Base-by-base conservation (phyloP, 2,113 vertebrate species). In the Pleuronectes platessa region DNA sequence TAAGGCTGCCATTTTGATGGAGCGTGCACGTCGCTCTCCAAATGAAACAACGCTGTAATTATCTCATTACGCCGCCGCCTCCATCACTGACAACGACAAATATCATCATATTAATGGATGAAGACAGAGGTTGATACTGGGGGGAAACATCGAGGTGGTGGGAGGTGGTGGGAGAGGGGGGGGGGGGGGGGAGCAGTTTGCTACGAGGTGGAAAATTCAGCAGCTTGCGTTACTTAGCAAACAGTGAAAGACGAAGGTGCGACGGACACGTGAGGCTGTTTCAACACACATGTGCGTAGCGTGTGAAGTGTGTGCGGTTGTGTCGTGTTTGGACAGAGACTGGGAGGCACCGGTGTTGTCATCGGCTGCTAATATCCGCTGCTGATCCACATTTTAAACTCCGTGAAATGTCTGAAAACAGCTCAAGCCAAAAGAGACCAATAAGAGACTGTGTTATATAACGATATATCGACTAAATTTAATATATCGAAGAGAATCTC, bases 1-100 rank as follows among this genome's bases (percentile, higher is more conserved):
- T 98, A 97, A 93, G 92, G 91, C 95, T 97, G 96, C 95, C 96
- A 96, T 96, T 96, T 95, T 97, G 97, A 98, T 96, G 95, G 95
- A 97, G 94, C 91, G 89, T 88, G 93, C 82, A 86, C 93, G 96
- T 94, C 90, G 86, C 93, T 88, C 90, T 95, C 95, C 92, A 95
- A 95, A 96, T 92, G 95, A 95, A 94, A 95, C 94, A 96, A 97
- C 95, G 95, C 95, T 93, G 96, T 96, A 96, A 96, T 97, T 97
- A 97, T 97, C 97, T 97, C 91, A 97, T 97, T 97, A 97, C 93
- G 84, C 68, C 5, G 3, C 8, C 55, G 90, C 84, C 86, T 91
- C 89, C 91, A 86, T 92, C 87, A 86, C 82, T 72, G 86, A 87
- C 88, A 83, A 83, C 58, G 68, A 31, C 84, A 87, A 88, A 88